A percentile compares a stretch with the other conserved stretches of the same genome.
Evolutionary conservation across 2,113 vertebrate genomes (phyloP).

Genomic region (Thomomys bottae): DNA sequence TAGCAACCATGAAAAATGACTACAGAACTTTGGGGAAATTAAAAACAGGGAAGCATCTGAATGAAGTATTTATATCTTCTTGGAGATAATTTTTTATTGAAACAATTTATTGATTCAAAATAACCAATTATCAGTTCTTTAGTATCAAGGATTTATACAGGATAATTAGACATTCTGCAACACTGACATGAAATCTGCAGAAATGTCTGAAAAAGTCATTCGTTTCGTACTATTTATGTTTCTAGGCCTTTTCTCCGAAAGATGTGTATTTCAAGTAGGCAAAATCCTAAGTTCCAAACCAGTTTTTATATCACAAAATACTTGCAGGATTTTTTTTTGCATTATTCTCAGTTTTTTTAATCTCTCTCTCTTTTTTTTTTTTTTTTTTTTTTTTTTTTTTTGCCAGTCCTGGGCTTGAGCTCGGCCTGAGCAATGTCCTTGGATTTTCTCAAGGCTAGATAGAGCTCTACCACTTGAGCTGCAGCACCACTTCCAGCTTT

Average conservation of each 20-base stretch:
- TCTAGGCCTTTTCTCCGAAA: neutral
- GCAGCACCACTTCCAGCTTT: too few species aligned
- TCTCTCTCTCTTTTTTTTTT: too few species aligned
- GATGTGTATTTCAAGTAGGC: neutral
- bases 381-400: too few species aligned
- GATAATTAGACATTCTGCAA: constrained; percentile 12
- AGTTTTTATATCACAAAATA: constrained; percentile 24
- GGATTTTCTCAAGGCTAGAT: too few species aligned
- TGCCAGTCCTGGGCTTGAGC: too few species aligned
- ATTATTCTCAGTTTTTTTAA: too few species aligned
- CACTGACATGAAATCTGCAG: neutral
- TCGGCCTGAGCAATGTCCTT: too few species aligned
- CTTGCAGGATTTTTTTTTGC: too few species aligned
- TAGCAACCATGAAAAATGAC: neutral
- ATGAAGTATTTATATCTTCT: neutral
- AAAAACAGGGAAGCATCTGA: constrained; percentile 24
- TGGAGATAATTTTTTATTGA: constrained; percentile 3
- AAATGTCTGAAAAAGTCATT: neutral
- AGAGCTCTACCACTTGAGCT: too few species aligned
- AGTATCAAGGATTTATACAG: neutral
- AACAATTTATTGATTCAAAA: constrained; percentile 17
- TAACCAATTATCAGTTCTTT: neutral
- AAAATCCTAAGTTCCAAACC: neutral
- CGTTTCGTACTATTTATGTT: neutral
- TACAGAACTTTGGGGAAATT: neutral